Conservation (phyloP, 2,113 vertebrate species). For the Silurus asotus region DNA sequence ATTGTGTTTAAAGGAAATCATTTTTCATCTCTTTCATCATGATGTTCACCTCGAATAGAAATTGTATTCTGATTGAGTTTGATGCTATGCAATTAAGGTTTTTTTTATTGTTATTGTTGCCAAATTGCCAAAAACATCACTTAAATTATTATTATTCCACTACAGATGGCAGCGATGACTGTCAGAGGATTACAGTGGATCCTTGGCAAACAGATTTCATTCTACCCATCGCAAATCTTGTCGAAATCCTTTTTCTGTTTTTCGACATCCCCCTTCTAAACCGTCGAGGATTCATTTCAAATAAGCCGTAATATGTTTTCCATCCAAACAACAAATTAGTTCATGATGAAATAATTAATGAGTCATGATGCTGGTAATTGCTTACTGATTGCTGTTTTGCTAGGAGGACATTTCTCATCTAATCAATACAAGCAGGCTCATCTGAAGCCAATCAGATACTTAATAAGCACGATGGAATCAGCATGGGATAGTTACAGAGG, state of each 20-base stretch:
- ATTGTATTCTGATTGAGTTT: not conserved
- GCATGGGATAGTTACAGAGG: slow-evolving; percentile 1
- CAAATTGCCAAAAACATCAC: slow-evolving; percentile 3
- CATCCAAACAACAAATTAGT: slow-evolving; percentile 19
- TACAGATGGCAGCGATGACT: not conserved
- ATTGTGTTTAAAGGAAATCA: not conserved
- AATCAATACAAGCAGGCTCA: slow-evolving; percentile 16
- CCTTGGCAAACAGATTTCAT: not conserved
- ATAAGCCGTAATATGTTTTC: slow-evolving; percentile 3
- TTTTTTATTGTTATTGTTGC: not conserved
- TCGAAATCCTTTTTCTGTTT: not conserved
- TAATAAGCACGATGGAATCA: slow-evolving; percentile 2
- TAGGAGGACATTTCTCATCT: slow-evolving; percentile 14
- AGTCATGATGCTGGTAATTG: slow-evolving; percentile 31
- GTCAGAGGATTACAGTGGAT: slow-evolving; percentile 2
- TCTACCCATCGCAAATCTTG: not conserved
- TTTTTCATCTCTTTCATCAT: not conserved
- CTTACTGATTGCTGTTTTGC: slow-evolving; percentile 28
- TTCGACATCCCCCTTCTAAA: not conserved
- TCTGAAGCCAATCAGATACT: not conserved
- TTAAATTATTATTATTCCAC: not conserved
- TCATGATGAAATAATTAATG: slow-evolving; percentile 32
- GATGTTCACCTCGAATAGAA: not conserved
- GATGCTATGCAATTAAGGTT: not conserved
- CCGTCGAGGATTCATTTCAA: not conserved